These are phyloP conservation scores for Zhuqinia jingwanae DNA, from an alignment of 2,888 invertebrate species.

Conservation along the genomic window DNA sequence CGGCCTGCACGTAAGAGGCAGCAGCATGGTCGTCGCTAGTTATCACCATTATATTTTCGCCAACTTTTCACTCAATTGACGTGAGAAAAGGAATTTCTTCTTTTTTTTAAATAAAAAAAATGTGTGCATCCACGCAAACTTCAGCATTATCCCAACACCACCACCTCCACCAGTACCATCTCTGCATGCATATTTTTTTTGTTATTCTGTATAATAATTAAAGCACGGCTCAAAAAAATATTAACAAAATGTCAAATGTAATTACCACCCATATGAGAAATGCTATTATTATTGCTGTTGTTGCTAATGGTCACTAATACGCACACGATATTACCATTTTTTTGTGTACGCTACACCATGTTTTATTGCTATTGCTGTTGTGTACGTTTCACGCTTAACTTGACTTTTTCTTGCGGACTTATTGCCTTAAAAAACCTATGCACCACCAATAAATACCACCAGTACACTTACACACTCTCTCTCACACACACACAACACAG, in stretches of 20 bases:
- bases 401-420: background rate
- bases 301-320: background rate
- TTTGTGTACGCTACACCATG: background rate
- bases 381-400: background rate
- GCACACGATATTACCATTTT: background rate
- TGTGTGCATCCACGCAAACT: background rate
- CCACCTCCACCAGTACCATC: background rate
- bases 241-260: slow-evolving; percentile 42
- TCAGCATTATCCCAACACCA: background rate
- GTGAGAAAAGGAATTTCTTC: slow-evolving; percentile 24
- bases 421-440: background rate
- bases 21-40: background rate
- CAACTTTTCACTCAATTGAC: background rate
- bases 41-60: background rate
- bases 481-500: too few species aligned
- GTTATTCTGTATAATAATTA: background rate
- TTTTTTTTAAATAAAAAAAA: too few species aligned
- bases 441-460: too few species aligned
- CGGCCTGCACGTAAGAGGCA: too few species aligned
- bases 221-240: background rate
- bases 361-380: slow-evolving; percentile 11
- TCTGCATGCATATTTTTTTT: background rate
- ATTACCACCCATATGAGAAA: slow-evolving; percentile 39
- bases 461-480: too few species aligned
- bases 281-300: background rate